Base-by-base conservation (phyloP, 2,113 vertebrate genomes). In the Spermophilus dauricus region DNA sequence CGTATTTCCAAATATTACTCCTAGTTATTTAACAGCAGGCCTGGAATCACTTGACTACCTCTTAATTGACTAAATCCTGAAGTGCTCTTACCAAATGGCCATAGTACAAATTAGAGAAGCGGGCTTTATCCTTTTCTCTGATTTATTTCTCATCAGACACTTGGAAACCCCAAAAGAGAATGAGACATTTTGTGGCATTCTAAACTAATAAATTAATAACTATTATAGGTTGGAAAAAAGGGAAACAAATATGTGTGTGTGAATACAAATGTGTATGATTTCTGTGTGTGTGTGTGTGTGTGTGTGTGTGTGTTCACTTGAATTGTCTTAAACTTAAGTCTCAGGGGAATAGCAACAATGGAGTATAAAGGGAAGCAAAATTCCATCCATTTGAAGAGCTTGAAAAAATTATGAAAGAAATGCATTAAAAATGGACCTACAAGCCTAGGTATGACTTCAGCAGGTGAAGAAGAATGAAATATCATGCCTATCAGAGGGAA, bases 41-140 rank as follows among this genome's bases (percentile, higher is more conserved):
- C 53, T 61, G 6, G 42, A 93, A 73, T 70, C 63, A 78, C 18
- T 75, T 85, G 48, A 65, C 34, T 70, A 61, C 48, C 34, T 32
- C 34, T 85, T 72, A 86, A 72, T 3, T 84, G n/a, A 93, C 16
- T 34, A 82, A 95, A n/a, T 17, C 77, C 56, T 89, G 28, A 96
- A 37, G 4, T 39, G 30, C 16, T 61, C 30, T 88, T 96, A 73
- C 45, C 65, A 93, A 73, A 53, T 4, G 16, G n/a, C 53, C 75
- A 77, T 48, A 78, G 34, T n/a, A 42, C 58, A 72, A 73, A 91
- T n/a, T 2, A 75, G 6, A 17, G 8, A 80, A 45, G 7, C 3
- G 11, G 58, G 28, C 39, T 24, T 13, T 34, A 22, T 75, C 45
- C 17, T 51, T 30, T 73, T 63, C 67, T 53, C 8, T 58, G 8